Evolutionary conservation across 2,888 invertebrate genomes (phyloP).

Genomic region (Thysanoteuthis rhombus): DNA sequence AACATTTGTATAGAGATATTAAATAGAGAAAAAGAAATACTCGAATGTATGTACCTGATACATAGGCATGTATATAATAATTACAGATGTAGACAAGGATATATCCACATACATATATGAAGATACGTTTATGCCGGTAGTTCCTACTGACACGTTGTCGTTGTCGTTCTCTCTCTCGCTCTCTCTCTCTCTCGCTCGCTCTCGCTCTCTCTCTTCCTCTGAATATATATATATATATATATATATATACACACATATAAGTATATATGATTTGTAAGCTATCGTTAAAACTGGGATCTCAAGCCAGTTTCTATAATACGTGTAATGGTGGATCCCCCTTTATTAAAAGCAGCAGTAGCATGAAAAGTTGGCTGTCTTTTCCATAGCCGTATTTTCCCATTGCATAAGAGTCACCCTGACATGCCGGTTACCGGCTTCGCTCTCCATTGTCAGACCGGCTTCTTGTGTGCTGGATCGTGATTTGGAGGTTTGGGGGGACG

Average conservation of each 20-base stretch:
- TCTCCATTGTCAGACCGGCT: not conserved
- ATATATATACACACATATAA: conserved; percentile 12
- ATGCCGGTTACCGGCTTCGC: not conserved
- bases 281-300: not conserved
- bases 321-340: not conserved
- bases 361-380: not conserved
- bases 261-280: not conserved
- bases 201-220: too few species aligned
- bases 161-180: too few species aligned
- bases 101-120: not conserved
- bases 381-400: not conserved
- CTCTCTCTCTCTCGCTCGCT: too few species aligned
- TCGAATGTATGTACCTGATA: not conserved
- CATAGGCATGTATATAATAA: too few species aligned
- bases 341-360: not conserved
- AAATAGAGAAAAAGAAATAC: not conserved
- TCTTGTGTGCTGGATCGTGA: not conserved
- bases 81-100: too few species aligned
- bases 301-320: not conserved
- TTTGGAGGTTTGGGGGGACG: not conserved
- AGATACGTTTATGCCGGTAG: too few species aligned
- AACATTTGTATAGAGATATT: not conserved
- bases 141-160: too few species aligned
- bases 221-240: too few species aligned
- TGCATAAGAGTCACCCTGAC: not conserved